phyloP scores from a whole-genome alignment of 2,888 invertebrate species.

The Argyresthia goedartella region DNA sequence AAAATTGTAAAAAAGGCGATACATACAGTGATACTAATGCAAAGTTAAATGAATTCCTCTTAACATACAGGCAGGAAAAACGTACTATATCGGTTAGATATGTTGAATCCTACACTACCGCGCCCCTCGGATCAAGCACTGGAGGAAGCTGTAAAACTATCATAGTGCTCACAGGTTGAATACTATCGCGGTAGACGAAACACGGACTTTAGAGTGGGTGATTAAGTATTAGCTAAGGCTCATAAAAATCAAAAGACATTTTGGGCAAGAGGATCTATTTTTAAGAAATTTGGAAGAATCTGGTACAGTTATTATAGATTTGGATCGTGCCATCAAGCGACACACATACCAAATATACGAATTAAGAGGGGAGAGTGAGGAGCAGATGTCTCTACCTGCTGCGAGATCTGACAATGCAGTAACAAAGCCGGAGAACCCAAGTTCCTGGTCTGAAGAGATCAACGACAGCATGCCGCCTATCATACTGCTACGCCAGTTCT shows the following conservation, averaged over 20 bases:
- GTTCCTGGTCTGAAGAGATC: neutral
- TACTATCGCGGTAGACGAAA: neutral
- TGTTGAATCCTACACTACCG: neutral
- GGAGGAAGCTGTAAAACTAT: neutral
- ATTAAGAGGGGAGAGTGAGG: neutral
- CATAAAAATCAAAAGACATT: neutral
- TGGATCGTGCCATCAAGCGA: neutral
- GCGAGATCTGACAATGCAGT: neutral
- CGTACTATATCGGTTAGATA: neutral
- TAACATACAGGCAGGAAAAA: neutral
- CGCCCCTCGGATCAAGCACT: neutral
- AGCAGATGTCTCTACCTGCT: neutral
- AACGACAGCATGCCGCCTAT: neutral
- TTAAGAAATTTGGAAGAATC: neutral
- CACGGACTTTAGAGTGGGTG: neutral
- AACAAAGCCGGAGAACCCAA: neutral
- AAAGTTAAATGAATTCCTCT: neutral
- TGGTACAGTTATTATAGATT: neutral
- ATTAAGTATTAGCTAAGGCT: conserved; percentile 4
- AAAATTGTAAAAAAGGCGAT: too few species aligned
- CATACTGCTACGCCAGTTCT: too few species aligned
- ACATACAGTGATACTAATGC: too few species aligned
- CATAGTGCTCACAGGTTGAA: neutral
- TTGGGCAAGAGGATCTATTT: neutral
- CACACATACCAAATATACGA: neutral